These are phyloP conservation scores for Acropternis orthonyx DNA, from an alignment of 2,797 vertebrate genomes.

Conservation along the genomic window DNA sequence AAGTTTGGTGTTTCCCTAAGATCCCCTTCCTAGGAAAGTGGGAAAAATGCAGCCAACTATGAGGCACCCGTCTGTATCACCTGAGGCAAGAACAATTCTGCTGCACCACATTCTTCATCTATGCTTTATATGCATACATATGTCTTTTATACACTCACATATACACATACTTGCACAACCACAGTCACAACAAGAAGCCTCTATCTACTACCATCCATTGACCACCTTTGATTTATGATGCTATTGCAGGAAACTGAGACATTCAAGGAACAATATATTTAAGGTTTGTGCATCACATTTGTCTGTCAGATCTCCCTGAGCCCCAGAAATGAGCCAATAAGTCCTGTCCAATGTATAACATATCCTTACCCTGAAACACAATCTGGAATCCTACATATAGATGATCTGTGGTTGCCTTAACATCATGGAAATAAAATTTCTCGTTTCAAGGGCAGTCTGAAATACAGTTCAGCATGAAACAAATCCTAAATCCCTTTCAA, in stretches of 20 bases:
- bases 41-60: background rate
- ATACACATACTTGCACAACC: background rate
- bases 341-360: background rate
- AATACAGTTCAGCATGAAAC: background rate
- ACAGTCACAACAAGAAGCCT: background rate
- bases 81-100: background rate
- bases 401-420: background rate
- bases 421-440: background rate
- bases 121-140: background rate
- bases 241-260: background rate
- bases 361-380: background rate
- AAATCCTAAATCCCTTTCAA: conserved; percentile 3
- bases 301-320: background rate
- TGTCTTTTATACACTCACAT: background rate
- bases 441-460: background rate
- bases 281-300: background rate
- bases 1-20: background rate
- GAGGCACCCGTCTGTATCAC: background rate
- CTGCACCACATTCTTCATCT: background rate
- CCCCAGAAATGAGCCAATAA: background rate
- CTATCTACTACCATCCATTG: background rate
- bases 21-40: background rate
- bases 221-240: background rate
- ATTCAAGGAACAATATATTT: fast-evolving
- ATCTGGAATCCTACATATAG: background rate